These are phyloP conservation scores for Agrypnia vestita DNA, from an alignment of 1,140 invertebrate genomes.

Conservation along the genomic window DNA sequence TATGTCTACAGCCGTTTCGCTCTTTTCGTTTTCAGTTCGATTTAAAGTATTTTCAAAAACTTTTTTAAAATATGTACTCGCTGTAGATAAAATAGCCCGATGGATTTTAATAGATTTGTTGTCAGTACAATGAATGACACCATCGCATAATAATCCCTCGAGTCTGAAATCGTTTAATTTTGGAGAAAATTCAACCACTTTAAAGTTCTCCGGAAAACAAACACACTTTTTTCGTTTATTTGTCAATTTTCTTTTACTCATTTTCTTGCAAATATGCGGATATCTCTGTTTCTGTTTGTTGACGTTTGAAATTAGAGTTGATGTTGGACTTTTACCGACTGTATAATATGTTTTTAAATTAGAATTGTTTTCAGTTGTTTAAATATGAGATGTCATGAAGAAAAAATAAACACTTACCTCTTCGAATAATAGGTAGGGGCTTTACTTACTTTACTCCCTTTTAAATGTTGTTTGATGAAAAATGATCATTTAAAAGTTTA, in stretches of 20 bases:
- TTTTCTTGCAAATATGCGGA: constrained; percentile 33
- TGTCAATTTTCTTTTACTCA: constrained; percentile 66
- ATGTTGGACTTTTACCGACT: not conserved
- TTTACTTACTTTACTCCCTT: no score
- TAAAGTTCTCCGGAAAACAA: constrained; percentile 69
- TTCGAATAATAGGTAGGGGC: no score
- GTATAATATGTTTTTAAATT: no score
- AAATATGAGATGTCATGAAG: no score
- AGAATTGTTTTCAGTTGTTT: no score
- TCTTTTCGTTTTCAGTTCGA: constrained; percentile 77
- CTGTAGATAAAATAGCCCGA: constrained; percentile 87
- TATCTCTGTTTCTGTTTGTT: not conserved
- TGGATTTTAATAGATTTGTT: constrained; percentile 85
- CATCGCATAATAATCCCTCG: constrained; percentile 79
- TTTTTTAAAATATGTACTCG: constrained; percentile 89
- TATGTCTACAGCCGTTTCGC: constrained; percentile 84
- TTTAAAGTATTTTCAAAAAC: constrained; percentile 85
- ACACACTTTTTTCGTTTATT: constrained; percentile 70
- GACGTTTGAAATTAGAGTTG: not conserved
- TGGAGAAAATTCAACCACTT: constrained; percentile 28
- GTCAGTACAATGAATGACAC: constrained; percentile 84
- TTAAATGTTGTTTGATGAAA: no score
- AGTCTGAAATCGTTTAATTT: constrained; percentile 42
- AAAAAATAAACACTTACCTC: no score
- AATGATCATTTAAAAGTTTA: no score